A percentile compares a stretch with the other conserved stretches of the same genome.
phyloP scores from a whole-genome alignment of 2,113 vertebrate species.

The Paramisgurnus dabryanus region DNA sequence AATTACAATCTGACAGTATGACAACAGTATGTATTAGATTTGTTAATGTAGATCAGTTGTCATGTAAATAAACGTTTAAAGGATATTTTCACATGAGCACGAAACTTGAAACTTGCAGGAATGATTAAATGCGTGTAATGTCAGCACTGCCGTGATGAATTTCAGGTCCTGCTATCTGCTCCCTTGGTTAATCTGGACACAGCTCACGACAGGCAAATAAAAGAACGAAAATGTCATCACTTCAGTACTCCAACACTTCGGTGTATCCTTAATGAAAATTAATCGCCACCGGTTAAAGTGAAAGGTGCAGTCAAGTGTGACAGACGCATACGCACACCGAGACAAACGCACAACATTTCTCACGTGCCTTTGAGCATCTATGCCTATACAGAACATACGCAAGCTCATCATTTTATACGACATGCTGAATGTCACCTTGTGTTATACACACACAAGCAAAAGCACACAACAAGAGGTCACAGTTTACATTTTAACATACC shows the following conservation, averaged over 20 bases:
- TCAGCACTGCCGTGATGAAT: too few species aligned
- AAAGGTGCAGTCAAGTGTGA: constrained; percentile 14
- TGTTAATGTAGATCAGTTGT: too few species aligned
- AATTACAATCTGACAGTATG: too few species aligned
- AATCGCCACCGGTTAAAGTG: constrained; percentile 24
- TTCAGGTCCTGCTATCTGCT: not conserved
- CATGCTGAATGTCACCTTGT: constrained; percentile 41
- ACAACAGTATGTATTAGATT: too few species aligned
- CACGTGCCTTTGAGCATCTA: constrained; percentile 11
- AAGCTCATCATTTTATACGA: constrained; percentile 37
- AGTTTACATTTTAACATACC: not conserved
- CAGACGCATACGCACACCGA: constrained; percentile 18
- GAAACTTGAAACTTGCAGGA: too few species aligned
- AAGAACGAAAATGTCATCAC: not conserved
- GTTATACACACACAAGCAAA: constrained; percentile 1
- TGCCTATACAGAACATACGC: constrained; percentile 9
- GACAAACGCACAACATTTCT: not conserved
- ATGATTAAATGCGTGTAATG: too few species aligned
- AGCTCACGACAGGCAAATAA: not conserved
- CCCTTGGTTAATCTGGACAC: not conserved
- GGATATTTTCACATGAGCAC: too few species aligned
- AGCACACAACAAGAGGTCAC: constrained; percentile 7
- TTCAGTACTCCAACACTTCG: not conserved
- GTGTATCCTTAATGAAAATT: constrained; percentile 4
- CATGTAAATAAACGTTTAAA: too few species aligned